Percentiles rank a stretch among this genome's conserved stretches.
Conservation (phyloP, 2,888 invertebrate species). For the Gryllus longicercus region DNA sequence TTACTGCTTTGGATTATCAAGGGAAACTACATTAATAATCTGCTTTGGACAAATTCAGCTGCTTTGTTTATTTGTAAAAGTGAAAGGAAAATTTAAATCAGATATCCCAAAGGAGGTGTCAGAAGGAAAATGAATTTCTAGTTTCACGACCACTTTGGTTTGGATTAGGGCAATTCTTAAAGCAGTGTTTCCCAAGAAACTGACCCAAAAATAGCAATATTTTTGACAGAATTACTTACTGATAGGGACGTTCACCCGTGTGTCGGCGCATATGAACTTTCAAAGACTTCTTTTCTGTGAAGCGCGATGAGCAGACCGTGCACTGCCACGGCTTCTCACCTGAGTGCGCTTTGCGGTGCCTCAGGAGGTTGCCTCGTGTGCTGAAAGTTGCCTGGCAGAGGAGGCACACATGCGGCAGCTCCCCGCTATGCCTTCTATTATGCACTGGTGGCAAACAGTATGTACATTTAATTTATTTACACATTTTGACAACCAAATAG, state of each 20-base stretch:
- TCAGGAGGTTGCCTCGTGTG: slow-evolving; percentile 41
- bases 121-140: no score
- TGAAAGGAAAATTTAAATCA: no score
- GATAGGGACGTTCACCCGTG: slow-evolving; percentile 47
- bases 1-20: background rate
- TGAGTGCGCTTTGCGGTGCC: slow-evolving; percentile 42
- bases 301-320: slow-evolving; percentile 40
- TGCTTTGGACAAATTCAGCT: no score
- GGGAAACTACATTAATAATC: background rate
- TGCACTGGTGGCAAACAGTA: slow-evolving; percentile 31
- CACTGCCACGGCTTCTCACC: slow-evolving; percentile 43
- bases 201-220: no score
- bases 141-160: no score
- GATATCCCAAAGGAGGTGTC: no score
- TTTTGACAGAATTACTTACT: slow-evolving; percentile 40
- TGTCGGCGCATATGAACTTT: slow-evolving; percentile 44
- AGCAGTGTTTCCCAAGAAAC: no score
- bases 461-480: background rate
- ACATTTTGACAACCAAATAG: background rate
- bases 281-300: slow-evolving; percentile 43
- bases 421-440: slow-evolving; percentile 35
- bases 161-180: no score
- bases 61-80: no score
- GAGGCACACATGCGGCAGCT: slow-evolving; percentile 39
- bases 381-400: slow-evolving; percentile 40